Evolutionary conservation across 2,797 vertebrate genomes (phyloP), one percentile per base, ranked within the genome.

Genomic region (Danio aesculapii): DNA sequence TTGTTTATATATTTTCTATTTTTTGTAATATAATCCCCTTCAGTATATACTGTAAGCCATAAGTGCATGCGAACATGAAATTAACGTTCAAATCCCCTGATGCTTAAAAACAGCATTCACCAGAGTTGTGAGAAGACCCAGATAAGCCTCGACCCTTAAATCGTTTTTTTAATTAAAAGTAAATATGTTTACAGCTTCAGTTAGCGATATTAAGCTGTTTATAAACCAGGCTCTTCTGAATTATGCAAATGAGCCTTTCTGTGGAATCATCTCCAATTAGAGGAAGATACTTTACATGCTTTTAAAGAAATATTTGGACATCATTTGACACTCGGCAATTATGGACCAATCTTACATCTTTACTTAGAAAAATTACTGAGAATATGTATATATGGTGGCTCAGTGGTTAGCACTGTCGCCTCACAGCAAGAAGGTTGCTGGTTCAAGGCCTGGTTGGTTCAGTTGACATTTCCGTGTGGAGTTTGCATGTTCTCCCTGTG

Each of bases 271-370:
- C 46, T 61, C 66, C 44, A 78, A 78, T 78, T 61, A 69, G n/a
- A 68, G 4, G 53, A 59, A 70, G 46, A 44, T 70, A 50, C 55
- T 78, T 78, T 14, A 49, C 57, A 61, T 70, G 76, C 66, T 70
- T 78, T 78, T 69, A 78, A 77, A 46, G 64, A 77, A 77, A 69
- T 69, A 41, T 59, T 78, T 78, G 55, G 49, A 69, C 44, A 70
- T 43, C n/a, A 52, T 70, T 61, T 78, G 66, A 78, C 21, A 41
- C 16, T 41, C 55, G 19, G 21, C 55, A 43, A 43, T 70, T 69
- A 43, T 59, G 11, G 55, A 16, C 21, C 12, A 50, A 69, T 58
- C 44, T 52, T 61, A 17, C 17, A 49, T 67, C 61, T 10, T 59
- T 58, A 68, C 46, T 39, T 12, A 39, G 62, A 3, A 46, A 47